Evolutionary conservation across 2,888 invertebrate species (phyloP), one percentile per base, ranked within the genome.

Genomic region (Cataglyphis cursor): DNA sequence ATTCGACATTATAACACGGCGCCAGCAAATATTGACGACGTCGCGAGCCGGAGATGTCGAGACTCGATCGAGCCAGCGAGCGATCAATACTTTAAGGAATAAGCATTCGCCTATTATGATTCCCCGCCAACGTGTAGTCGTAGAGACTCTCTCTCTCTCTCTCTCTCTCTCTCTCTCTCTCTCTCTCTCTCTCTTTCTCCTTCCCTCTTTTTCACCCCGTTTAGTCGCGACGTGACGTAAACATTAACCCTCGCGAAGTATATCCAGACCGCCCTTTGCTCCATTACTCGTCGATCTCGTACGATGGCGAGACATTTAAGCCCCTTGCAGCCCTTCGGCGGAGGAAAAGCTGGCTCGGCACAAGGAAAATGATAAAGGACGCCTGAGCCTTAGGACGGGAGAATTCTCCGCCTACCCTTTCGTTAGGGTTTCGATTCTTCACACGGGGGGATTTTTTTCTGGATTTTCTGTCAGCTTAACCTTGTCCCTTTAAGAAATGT

Each of bases 391-490:
- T 78, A 73, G 65, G 59, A 51, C n/a, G 21, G 51, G 28, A 76
- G 62, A 72, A 72, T 84, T 44, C 78, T 24, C 62, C 48, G 28
- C 28, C 74, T 70, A 75, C 57, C 74, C 41, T 65, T 84, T 82
- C 82, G 66, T 82, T 74, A 78, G 44, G 78, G 31, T 78, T 78
- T 82, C 82, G 82, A 65, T 68, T 68, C 24, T 82, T 81, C 38
- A 66, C 81, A 48, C 48, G 61, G n/a, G 54, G 48, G 54, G 48
- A 70, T 70, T 75, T 84, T 82, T 84, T 65, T 66, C 73, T 28
- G 82, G 82, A 82, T 84, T 82, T 84, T 82, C 82, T 62, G 68
- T 21, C 59, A 68, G 82, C 82, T 84, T 75, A 82, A 82, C 75
- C 61, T 31, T 59, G 41, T 66, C 66, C 64, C 61, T 72, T 84